Evolutionary conservation across 2,888 invertebrate species (phyloP), one percentile per base, ranked within the genome.

Genomic region (Octodonta nipae): DNA sequence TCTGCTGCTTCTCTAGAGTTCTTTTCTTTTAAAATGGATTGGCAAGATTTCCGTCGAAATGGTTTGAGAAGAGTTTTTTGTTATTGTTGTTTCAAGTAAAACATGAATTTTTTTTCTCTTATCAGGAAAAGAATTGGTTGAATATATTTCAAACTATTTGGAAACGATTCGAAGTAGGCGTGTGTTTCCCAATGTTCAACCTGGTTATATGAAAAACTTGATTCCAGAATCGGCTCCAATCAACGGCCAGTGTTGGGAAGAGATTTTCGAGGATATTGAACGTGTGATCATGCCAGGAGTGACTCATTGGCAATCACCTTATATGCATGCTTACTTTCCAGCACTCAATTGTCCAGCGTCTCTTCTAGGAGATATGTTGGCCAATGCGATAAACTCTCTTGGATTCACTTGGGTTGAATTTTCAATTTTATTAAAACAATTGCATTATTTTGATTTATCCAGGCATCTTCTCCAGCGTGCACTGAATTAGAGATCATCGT

Each of bases 261-360:
- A 75, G 28, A 93, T 98, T 45, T 84, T 96, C 52, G 70, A 72
- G 25, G 98, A 98, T 56, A 78, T 98, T 1, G 92, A 98, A 49
- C 70, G 78, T 17, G 83, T 92, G 46, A 85, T 98, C 34, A 91
- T 98, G 89, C 95, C 96, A 0, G 96, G 96, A 47, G 86, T 96
- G 43, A 88, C 88, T 1, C 89, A 91, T 54, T 91, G 91, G 89
- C 93, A 95, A 61, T 88, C 87, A 55, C 95, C 95, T 0, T 83
- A 92, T 52, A 95, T 93, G 92, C 95, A 95, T 57, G 95, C 92
- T 0, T 95, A 95, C 58, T 95, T 93, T 63, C 95, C 95, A 0
- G 92, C 93, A 0, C 66, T 93, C 30, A 93, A 87, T 50, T 89
- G 88, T 10, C 91, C 82, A 50, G 91, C 93, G 0, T 93, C 95